These are phyloP conservation scores for Platichthys stellatus DNA, from an alignment of 2,113 vertebrate genomes.

Conservation along the genomic window DNA sequence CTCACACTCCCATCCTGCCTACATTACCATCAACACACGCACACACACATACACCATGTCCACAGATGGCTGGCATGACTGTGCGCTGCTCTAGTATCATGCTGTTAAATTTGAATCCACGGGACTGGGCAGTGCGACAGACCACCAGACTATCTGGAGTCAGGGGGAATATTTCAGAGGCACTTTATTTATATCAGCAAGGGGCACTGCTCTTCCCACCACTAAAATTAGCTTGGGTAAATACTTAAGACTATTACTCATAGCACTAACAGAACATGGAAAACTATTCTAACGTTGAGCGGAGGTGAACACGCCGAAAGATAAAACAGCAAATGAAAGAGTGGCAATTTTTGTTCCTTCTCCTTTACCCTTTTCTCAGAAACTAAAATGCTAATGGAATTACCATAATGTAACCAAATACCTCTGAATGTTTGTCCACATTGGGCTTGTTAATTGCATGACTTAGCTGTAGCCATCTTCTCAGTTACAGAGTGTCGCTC, in stretches of 20 bases:
- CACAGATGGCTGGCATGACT: conserved; percentile 89
- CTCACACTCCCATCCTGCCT: conserved; percentile 77
- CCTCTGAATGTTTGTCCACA: conserved; percentile 70
- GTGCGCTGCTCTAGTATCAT: conserved; percentile 90
- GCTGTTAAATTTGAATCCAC: conserved; percentile 93
- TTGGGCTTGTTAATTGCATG: conserved; percentile 67
- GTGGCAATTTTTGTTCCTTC: background rate
- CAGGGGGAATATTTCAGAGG: conserved; percentile 92
- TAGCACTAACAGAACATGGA: conserved; percentile 76
- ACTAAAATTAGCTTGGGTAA: conserved; percentile 87
- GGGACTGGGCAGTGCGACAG: conserved; percentile 86
- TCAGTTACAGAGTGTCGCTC: conserved; percentile 59
- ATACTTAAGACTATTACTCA: conserved; percentile 81
- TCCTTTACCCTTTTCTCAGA: conserved; percentile 36
- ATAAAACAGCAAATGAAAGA: background rate
- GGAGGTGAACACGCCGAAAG: conserved; percentile 14
- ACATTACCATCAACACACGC: conserved; percentile 62
- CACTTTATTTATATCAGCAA: conserved; percentile 94
- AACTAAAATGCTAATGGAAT: conserved; percentile 44
- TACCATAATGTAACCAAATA: conserved; percentile 67
- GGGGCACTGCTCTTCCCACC: conserved; percentile 76
- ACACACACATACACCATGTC: conserved; percentile 50
- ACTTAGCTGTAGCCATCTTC: conserved; percentile 62
- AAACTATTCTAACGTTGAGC: conserved; percentile 34
- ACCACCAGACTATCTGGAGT: conserved; percentile 97